Conservation (phyloP, 2,797 vertebrate genomes). For the Sebastes variabilis region DNA sequence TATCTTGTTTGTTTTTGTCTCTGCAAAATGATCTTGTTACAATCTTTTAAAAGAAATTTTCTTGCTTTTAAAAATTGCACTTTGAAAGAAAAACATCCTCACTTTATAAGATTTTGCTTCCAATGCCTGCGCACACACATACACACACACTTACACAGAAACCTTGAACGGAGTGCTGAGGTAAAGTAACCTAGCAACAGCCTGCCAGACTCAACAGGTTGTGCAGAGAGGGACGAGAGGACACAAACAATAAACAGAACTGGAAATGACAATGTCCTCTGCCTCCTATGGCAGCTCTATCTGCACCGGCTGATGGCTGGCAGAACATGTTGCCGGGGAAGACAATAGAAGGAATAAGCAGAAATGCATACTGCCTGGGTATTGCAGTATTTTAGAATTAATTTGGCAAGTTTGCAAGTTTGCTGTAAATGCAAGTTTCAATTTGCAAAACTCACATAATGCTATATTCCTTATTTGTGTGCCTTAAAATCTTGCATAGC, state of each 20-base stretch:
- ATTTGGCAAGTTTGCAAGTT: neutral
- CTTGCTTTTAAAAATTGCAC: neutral
- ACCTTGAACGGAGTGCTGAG: conserved; percentile 41
- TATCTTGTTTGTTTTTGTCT: neutral
- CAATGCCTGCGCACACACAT: neutral
- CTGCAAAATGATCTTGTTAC: neutral
- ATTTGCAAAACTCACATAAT: neutral
- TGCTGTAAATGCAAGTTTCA: neutral
- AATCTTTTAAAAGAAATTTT: too few species aligned
- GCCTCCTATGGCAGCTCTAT: conserved; percentile 8
- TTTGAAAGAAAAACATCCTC: neutral
- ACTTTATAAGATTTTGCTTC: conserved; percentile 2
- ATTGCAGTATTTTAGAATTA: neutral
- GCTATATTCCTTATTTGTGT: neutral
- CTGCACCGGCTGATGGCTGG: neutral
- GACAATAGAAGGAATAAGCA: neutral
- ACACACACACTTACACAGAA: neutral
- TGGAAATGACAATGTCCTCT: conserved; percentile 48
- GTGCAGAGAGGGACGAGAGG: conserved; percentile 30
- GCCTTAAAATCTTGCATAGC: neutral
- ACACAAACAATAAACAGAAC: conserved; percentile 56
- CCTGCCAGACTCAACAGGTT: conserved; percentile 68
- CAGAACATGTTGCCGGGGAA: neutral
- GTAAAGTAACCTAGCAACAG: conserved; percentile 78
- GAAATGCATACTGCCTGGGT: neutral